Evolutionary conservation across 2,888 invertebrate genomes (phyloP), one percentile per base, ranked within the genome.

Genomic region (Portevinia maculata): DNA sequence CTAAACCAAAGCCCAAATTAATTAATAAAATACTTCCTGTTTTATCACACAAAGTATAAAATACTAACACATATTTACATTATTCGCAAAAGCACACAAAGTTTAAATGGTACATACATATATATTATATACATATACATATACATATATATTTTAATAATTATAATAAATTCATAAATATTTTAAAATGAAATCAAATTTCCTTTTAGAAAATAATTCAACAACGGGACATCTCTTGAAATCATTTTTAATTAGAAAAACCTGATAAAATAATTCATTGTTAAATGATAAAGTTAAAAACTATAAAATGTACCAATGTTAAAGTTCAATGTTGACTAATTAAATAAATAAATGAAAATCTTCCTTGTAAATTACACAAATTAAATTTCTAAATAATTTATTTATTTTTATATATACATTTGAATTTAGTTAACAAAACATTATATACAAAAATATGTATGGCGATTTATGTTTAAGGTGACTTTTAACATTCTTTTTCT

Each of bases 311-410:
- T 37, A 60, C 21, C 50, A 79, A 69, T 69, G 69, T 79, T 79
- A 67, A 57, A 69, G 79, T 81, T 81, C 50, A 75, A 64, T 75
- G 79, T 81, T 81, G 64, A 75, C 52, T 60, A 37, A 59, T 28
- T 30, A 71, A 24, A 34, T 59, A 37, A 17, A 55, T 52, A n/a
- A 59, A 9, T 32, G 50, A 53, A 30, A 76, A 69, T 34, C 70
- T 75, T 79, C 73, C 75, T 70, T 81, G 75, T 75, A 59, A 65
- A 34, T 64, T 57, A 69, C 19, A 57, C 13, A 52, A 60, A 60
- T 7, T 17, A 50, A 50, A 34, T 53, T 71, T 71, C 62, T 15
- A 17, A 30, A 52, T 24, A 41, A 24, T 53, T 53, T 44, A 30
- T 44, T n/a, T 28, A 37, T 39, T 3, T 8, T 3, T 15, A 34